phyloP scores from a whole-genome alignment of 1,140 invertebrate genomes.

The Triops longicaudatus region DNA sequence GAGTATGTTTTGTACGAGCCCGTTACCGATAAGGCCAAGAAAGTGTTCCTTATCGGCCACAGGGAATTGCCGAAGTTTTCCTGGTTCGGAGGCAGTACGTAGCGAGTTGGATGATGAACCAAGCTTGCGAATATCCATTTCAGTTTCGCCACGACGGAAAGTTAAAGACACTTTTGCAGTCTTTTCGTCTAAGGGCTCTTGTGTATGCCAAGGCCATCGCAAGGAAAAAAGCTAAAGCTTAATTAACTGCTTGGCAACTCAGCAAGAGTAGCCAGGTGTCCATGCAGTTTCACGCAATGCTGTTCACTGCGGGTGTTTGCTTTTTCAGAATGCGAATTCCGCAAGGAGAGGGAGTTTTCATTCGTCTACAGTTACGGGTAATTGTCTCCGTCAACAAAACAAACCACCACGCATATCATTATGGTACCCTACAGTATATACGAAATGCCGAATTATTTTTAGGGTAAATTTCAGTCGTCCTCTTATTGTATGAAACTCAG shows the following conservation, averaged over 20 bases:
- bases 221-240: neutral
- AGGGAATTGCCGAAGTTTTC: conserved; percentile 21
- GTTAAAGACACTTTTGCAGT: conserved; percentile 19
- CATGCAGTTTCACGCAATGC: no score
- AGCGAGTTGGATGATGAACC: neutral
- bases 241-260: neutral
- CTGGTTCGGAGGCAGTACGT: neutral
- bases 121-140: conserved; percentile 16
- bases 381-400: neutral
- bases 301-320: neutral
- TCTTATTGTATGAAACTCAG: neutral
- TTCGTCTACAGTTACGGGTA: conserved; percentile 5
- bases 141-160: conserved; percentile 18
- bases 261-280: neutral
- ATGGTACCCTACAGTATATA: conserved; percentile 1
- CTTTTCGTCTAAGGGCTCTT: neutral
- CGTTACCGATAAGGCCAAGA: conserved; percentile 16
- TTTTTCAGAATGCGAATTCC: neutral
- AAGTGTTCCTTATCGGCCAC: conserved; percentile 18
- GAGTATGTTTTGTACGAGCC: conserved; percentile 21
- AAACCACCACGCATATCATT: neutral
- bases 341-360: neutral
- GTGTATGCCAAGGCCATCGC: conserved; percentile 16
- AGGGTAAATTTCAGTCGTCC: neutral
- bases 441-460: conserved; percentile 1